Percentiles rank a stretch among this genome's conserved stretches.
phyloP scores from a whole-genome alignment of 2,888 invertebrate species.

The Lutraria lutraria region DNA sequence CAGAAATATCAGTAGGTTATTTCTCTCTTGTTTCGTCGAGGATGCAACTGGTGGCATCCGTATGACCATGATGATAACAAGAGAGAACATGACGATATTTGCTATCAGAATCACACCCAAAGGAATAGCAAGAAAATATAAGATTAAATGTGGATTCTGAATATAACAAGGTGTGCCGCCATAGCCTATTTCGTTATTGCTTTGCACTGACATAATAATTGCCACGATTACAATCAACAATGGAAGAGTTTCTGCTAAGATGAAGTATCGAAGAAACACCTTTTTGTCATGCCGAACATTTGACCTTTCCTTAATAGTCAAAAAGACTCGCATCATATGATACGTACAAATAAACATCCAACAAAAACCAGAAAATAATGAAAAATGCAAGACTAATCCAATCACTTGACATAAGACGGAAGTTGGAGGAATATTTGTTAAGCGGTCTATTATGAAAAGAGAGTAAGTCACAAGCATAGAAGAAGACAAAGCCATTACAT shows the following conservation, averaged over 20 bases:
- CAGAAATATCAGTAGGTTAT: conserved; percentile 56
- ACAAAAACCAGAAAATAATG: conserved; percentile 34
- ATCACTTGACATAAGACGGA: conserved; percentile 37
- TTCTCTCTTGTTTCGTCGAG: conserved; percentile 45
- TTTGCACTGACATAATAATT: conserved; percentile 12
- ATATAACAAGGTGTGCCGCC: conserved; percentile 59
- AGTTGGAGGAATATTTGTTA: not conserved
- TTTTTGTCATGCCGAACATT: conserved; percentile 1
- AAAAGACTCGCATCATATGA: conserved; percentile 63
- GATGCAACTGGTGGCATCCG: conserved; percentile 42
- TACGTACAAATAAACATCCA: conserved; percentile 56
- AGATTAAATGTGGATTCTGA: conserved; percentile 31
- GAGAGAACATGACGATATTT: conserved; percentile 59
- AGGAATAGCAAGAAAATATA: conserved; percentile 56
- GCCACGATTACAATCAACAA: conserved; percentile 28
- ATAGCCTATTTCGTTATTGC: conserved; percentile 45
- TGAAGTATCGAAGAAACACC: conserved; percentile 30
- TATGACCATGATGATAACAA: conserved; percentile 47
- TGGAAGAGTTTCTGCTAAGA: conserved; percentile 14
- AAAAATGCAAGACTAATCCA: conserved; percentile 47
- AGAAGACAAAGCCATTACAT: conserved; percentile 43
- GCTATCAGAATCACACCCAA: conserved; percentile 46
- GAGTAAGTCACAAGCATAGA: conserved; percentile 32
- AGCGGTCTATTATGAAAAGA: conserved; percentile 28
- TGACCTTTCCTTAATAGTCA: conserved; percentile 39